These are phyloP conservation scores for Ormyrus nitidulus DNA, from an alignment of 2,888 invertebrate species.

Conservation along the genomic window DNA sequence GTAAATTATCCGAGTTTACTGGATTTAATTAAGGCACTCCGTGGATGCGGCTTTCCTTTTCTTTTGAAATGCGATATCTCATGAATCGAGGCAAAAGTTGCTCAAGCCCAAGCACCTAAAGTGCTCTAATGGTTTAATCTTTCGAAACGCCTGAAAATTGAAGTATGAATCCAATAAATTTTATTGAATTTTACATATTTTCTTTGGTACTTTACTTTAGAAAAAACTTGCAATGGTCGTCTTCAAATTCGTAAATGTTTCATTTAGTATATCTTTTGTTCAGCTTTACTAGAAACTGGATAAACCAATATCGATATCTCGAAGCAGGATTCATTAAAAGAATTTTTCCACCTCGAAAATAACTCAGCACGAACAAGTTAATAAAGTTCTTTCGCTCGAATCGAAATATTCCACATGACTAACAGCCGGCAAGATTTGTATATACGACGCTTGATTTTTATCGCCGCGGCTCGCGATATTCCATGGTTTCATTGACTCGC, in stretches of 20 bases:
- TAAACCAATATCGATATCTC: not conserved
- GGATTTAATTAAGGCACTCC: not conserved
- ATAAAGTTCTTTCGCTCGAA: slow-evolving; percentile 15
- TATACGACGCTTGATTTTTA: slow-evolving; percentile 32
- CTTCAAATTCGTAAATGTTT: not conserved
- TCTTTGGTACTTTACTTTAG: no score
- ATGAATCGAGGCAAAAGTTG: no score
- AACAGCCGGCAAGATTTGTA: not conserved
- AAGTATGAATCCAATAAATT: no score
- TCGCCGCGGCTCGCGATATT: slow-evolving; percentile 4
- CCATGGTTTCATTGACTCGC: no score
- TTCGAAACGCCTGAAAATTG: no score
- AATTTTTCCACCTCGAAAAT: not conserved
- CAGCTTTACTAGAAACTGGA: not conserved
- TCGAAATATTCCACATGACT: not conserved
- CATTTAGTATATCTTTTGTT: not conserved
- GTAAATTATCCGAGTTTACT: slow-evolving; percentile 5
- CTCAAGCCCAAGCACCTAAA: no score
- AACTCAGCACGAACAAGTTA: not conserved
- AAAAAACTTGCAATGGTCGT: not conserved
- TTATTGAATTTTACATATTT: no score
- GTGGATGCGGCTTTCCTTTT: no score
- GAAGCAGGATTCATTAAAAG: not conserved
- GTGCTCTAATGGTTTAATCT: no score
- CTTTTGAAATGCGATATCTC: no score